Base-by-base conservation (phyloP, 2,113 vertebrate genomes). In the Microcebus griseorufus region DNA sequence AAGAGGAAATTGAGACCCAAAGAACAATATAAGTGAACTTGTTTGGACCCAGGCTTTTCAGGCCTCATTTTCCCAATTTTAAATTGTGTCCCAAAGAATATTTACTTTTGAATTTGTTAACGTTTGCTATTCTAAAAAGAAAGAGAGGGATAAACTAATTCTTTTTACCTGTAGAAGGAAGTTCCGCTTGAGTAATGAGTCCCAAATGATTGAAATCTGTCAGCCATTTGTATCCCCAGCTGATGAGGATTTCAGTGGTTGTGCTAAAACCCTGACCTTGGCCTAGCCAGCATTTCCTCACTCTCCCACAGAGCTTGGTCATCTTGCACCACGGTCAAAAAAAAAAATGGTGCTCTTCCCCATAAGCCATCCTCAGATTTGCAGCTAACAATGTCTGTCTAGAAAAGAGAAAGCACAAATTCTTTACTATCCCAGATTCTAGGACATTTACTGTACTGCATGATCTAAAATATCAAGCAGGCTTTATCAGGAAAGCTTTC, bases 91-190 rank as follows among this genome's bases (percentile, higher is more conserved):
- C 18, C n/a, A 17, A 78, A 83, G 20, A 80, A 62, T 84, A 67
- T 65, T 79, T 83, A 13, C 95, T 16, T 91, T 96, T 60, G 37
- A 42, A 83, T 64, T 67, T 82, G 8, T 69, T 97, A 25, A 58
- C 80, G 7, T 88, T 97, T 39, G 4, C 25, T 84, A 27, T 87
- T 87, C 10, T 79, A 55, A 67, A 87, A 60, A 62, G 16, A 45
- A 82, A 76, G 32, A 53, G 55, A 62, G 65, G 9, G 16, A 65
- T 37, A 34, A 23, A 73, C n/a, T 70, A 10, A 10, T 20, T 88
- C 32, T 72, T 72, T 96, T 67, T 81, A 70, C 32, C 37, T 85
- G 86, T 8, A 17, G 82, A 76, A 86, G 23, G 53, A 93, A n/a
- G 25, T 79, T 76, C 25, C 32, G 27, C 55, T 67, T 34, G 20